A percentile compares a stretch with the other conserved stretches of the same genome.
Conservation (phyloP, 1,140 invertebrate species). For the Papilio aristodemus region DNA sequence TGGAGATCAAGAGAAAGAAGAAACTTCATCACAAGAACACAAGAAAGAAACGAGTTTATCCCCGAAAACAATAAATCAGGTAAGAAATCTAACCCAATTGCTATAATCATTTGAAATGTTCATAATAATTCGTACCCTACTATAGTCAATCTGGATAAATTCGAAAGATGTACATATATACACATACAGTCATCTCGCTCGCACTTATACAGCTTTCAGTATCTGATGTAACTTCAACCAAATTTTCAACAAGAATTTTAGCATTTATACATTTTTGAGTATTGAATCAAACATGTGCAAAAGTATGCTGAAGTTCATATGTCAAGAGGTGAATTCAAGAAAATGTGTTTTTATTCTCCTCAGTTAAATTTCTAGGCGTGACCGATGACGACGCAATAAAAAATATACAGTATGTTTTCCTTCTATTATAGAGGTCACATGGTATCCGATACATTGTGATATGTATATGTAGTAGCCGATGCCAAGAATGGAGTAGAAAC, state of each 20-base stretch:
- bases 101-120: background rate
- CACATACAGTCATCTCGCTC: conserved; percentile 25
- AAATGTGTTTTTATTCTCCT: background rate
- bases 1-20: conserved; percentile 43
- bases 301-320: background rate
- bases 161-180: background rate
- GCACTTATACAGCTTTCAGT: conserved; percentile 5
- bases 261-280: background rate
- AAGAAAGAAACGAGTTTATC: conserved; percentile 22
- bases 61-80: conserved; percentile 18
- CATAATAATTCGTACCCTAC: background rate
- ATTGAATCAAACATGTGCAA: background rate
- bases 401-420: conserved; percentile 21
- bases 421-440: conserved; percentile 23
- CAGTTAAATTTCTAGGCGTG: background rate
- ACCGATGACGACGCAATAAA: conserved; percentile 12
- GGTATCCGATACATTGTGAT: conserved; percentile 50
- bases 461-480: conserved; percentile 55
- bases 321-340: background rate
- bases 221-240: conserved; percentile 15
- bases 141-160: background rate
- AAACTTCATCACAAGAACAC: conserved; percentile 32
- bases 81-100: background rate
- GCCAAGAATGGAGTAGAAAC: conserved; percentile 78
- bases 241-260: background rate